Evolutionary conservation across 2,888 invertebrate genomes (phyloP).

Genomic region (Brachylomia viminalis): DNA sequence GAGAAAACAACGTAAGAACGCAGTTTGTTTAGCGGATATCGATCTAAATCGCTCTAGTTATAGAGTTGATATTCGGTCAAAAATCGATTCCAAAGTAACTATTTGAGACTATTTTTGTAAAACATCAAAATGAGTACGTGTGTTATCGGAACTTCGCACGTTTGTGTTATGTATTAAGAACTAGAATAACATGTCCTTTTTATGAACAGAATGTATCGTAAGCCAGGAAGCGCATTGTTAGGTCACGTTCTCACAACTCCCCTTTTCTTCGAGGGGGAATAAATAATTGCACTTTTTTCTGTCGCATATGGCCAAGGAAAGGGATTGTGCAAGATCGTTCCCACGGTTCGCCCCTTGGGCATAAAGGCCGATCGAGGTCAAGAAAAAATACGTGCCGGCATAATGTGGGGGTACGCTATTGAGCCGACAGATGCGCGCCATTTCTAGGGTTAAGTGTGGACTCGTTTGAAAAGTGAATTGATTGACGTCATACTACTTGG

Average conservation of each 20-base stretch:
- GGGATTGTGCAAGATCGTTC: conserved; percentile 89
- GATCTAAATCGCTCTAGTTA: conserved; percentile 51
- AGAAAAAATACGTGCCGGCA: conserved; percentile 89
- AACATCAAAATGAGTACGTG: conserved; percentile 74
- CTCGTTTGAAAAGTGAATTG: conserved; percentile 84
- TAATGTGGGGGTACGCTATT: conserved; percentile 87
- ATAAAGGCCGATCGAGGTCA: conserved; percentile 89
- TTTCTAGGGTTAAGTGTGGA: conserved; percentile 87
- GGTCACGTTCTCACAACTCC: conserved; percentile 91
- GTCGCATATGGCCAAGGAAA: conserved; percentile 90
- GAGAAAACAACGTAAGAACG: conserved; percentile 64
- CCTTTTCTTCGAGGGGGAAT: conserved; percentile 90
- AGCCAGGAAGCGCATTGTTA: conserved; percentile 90
- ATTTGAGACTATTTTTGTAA: conserved; percentile 83
- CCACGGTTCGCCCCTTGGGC: conserved; percentile 89
- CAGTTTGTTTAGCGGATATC: conserved; percentile 54
- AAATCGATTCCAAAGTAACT: conserved; percentile 71
- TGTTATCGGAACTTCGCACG: conserved; percentile 80
- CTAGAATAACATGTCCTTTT: conserved; percentile 77
- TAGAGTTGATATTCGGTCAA: conserved; percentile 69
- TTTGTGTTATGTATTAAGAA: conserved; percentile 76
- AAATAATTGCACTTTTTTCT: conserved; percentile 91
- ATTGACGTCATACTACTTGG: conserved; percentile 77
- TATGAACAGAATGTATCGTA: conserved; percentile 84
- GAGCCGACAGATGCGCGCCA: conserved; percentile 86